Evolutionary conservation across 2,888 invertebrate species (phyloP), one percentile per base, ranked within the genome.

Genomic region (Carterocephalus palaemon): DNA sequence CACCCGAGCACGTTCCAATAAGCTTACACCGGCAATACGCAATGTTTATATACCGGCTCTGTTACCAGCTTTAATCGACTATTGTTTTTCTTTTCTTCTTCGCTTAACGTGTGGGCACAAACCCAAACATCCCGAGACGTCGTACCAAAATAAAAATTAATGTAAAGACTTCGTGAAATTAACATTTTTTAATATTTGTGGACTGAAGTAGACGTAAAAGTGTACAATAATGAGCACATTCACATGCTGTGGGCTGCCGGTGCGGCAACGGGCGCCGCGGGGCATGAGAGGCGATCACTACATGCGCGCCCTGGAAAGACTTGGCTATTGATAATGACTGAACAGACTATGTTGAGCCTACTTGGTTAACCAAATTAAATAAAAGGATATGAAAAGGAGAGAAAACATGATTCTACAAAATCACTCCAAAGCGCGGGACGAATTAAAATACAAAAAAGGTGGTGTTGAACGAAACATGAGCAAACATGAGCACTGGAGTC

Each of bases 161-260:
- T n/a, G n/a, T n/a, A n/a, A n/a, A n/a, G n/a, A n/a, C n/a, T n/a
- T n/a, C n/a, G n/a, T n/a, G n/a, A n/a, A n/a, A n/a, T n/a, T n/a
- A n/a, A n/a, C n/a, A n/a, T n/a, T n/a, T n/a, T n/a, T n/a, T n/a
- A n/a, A n/a, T n/a, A n/a, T n/a, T n/a, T n/a, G n/a, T n/a, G n/a
- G n/a, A n/a, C n/a, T 26, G 3, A 1, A 7, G 24, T 3, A 6
- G 26, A 26, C 26, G 7, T 26, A 8, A 16, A 31, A n/a, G 15
- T 5, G 28, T 24, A 29, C 32, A 45, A 47, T 56, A 64, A 63
- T 60, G 37, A 60, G 66, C 68, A 70, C 68, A 71, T 68, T 53
- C 57, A 63, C 70, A 67, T 65, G 68, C 65, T 46, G 31, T 38
- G 45, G 28, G 41, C 49, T 6, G 19, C 3, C 19, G 19, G 19